Evolutionary conservation across 2,797 vertebrate genomes (phyloP).

Genomic region (Sebastes matsubarae): DNA sequence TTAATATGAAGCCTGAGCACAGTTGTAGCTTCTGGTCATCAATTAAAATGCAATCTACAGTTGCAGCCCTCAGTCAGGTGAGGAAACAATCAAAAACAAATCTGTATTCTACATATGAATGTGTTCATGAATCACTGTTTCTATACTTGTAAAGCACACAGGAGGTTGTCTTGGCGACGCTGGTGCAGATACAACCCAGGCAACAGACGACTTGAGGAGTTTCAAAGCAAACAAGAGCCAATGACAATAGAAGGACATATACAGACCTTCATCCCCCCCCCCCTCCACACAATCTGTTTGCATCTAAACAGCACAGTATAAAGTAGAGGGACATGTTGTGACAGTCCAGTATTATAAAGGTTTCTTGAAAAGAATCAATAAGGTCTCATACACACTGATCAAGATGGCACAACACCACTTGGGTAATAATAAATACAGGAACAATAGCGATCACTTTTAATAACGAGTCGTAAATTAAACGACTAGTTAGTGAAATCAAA

Average conservation of each 20-base stretch:
- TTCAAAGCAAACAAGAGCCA: background rate
- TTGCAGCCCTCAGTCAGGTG: background rate
- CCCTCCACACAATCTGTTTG: background rate
- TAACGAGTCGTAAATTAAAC: background rate
- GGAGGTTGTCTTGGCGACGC: background rate
- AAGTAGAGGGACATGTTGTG: background rate
- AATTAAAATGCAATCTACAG: conserved; percentile 30
- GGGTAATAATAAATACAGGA: background rate
- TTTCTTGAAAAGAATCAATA: background rate
- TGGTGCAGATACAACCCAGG: background rate
- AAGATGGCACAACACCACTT: background rate
- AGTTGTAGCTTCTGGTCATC: conserved; percentile 17
- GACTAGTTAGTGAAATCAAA: background rate
- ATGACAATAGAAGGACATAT: background rate
- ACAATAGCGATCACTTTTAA: background rate
- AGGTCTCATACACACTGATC: background rate
- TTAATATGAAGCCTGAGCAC: conserved; percentile 6
- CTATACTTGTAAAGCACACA: background rate
- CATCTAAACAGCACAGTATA: background rate
- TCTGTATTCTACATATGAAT: background rate
- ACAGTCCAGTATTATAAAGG: background rate
- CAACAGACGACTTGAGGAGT: background rate
- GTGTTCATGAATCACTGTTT: background rate
- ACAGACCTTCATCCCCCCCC: background rate
- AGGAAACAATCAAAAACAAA: conserved; percentile 17